These are phyloP conservation scores for Eupithecia subfuscata DNA, from an alignment of 2,888 invertebrate genomes.

Conservation along the genomic window DNA sequence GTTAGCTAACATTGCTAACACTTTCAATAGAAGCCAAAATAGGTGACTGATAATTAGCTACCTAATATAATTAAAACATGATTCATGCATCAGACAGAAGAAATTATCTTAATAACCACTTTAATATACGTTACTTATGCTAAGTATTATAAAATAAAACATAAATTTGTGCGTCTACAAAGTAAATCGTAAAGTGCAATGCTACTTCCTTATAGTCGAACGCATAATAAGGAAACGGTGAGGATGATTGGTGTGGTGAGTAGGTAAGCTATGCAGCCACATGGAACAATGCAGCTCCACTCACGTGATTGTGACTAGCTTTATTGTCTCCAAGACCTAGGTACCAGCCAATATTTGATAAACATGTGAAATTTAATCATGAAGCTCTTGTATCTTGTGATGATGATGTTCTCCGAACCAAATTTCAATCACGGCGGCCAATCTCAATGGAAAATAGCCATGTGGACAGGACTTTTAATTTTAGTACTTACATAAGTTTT, in stretches of 20 bases:
- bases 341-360: background rate
- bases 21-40: background rate
- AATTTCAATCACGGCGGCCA: background rate
- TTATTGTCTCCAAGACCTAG: background rate
- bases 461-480: too few relatives aligned
- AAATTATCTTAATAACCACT: background rate
- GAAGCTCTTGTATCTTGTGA: background rate
- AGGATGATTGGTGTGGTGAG: constrained; percentile 48
- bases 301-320: background rate
- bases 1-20: background rate
- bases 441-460: too few relatives aligned
- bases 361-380: background rate
- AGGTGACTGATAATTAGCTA: background rate
- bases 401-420: too few relatives aligned
- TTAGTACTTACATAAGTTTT: too few relatives aligned
- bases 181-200: constrained; percentile 21
- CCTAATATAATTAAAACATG: background rate
- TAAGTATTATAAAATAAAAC: background rate
- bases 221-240: constrained; percentile 60
- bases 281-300: constrained; percentile 50
- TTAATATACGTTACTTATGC: background rate
- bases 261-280: constrained; percentile 50
- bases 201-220: constrained; percentile 49
- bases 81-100: background rate
- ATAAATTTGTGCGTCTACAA: constrained; percentile 2